Base-by-base conservation (phyloP, 2,797 vertebrate genomes). In the Echeneis naucrates region DNA sequence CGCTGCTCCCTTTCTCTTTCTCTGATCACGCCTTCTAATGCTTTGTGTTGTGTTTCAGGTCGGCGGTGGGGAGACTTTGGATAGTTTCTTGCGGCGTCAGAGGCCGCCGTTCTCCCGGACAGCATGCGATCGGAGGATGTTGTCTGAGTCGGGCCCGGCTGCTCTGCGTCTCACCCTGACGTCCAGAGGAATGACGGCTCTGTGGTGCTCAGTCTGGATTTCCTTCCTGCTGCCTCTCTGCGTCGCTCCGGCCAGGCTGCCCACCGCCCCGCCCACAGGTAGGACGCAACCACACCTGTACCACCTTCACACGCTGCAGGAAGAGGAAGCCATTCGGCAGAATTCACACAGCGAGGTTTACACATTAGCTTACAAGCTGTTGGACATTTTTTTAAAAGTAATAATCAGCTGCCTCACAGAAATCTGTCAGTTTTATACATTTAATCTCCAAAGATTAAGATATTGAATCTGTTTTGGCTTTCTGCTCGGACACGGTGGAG, bases 151-250 rank as follows among this genome's bases (percentile, higher is more conserved):
- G 80, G 88, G 90, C 89, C 83, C 74, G 33, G 72, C 86, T 85
- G 79, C 90, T 93, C 90, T 74, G 81, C 87, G 78, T 66, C 81
- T 80, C 85, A 23, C 50, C 82, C 67, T 82, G 81, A 53, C 75
- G 10, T 77, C 88, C 82, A 66, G 92, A 93, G 95, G 92, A 73
- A 96, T 96, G 96, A 88, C 90, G 85, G 85, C 91, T 74, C 87
- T 89, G 78, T 91, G 94, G 92, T 79, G 89, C 79, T 76, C 92
- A 16, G 88, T 95, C 70, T 89, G 87, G 87, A 67, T 92, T 10
- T 78, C 27, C 68, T 45, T 87, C 73, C 77, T 92, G 11, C 81
- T 93, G 84, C 88, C 94, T 72, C 84, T 83, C 17, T 88, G 78
- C 51, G 84, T 83, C n/a, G 13, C 85, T 55, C 93, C 90, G 88